These are phyloP conservation scores for Heliconius congener DNA, from an alignment of 1,140 invertebrate genomes.

Conservation along the genomic window DNA sequence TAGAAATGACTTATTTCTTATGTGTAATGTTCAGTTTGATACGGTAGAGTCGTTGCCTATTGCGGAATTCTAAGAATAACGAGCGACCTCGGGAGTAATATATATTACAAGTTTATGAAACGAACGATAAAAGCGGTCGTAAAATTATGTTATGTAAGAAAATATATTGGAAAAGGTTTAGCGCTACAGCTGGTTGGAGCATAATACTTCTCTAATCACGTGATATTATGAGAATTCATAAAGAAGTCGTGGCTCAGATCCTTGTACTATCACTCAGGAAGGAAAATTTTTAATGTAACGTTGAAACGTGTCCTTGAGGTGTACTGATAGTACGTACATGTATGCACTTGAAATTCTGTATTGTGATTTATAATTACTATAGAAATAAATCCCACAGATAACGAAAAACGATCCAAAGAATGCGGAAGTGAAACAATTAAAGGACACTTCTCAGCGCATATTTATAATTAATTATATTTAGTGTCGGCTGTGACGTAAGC, in stretches of 20 bases:
- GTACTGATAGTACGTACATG: too few species aligned
- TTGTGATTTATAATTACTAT: too few species aligned
- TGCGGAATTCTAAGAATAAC: conserved; percentile 5
- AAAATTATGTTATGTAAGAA: not conserved
- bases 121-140: not conserved
- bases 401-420: not conserved
- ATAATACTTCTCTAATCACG: too few species aligned
- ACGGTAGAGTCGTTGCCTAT: not conserved
- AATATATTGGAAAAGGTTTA: not conserved
- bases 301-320: too few species aligned
- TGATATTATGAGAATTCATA: too few species aligned
- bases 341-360: too few species aligned
- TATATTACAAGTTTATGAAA: conserved; percentile 2
- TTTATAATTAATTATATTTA: not conserved
- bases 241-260: too few species aligned
- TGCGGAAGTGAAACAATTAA: not conserved
- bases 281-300: too few species aligned
- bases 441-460: not conserved
- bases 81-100: not conserved
- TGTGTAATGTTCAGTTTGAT: not conserved
- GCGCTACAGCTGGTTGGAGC: too few species aligned
- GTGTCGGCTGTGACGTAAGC: not conserved
- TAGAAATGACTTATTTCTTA: not conserved
- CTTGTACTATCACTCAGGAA: too few species aligned
- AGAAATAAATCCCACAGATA: too few species aligned